These are phyloP conservation scores for Heterocephalus glaber DNA, from an alignment of 2,113 vertebrate species.

Conservation along the genomic window DNA sequence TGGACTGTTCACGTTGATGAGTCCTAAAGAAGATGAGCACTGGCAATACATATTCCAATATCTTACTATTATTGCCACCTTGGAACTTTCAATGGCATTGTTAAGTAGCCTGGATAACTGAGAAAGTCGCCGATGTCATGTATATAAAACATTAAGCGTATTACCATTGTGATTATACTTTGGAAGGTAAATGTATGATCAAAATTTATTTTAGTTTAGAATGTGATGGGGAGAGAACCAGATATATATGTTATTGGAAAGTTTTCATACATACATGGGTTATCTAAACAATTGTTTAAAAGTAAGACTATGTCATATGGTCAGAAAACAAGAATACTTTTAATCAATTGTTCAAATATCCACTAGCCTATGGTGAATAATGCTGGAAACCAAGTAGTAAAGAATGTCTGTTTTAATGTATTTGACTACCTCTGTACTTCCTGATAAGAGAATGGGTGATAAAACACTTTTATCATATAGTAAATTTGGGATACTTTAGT, in stretches of 20 bases:
- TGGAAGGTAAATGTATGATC: neutral
- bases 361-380: neutral
- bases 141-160: neutral
- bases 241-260: neutral
- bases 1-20: no score
- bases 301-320: neutral
- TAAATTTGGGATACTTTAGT: slow-evolving; percentile 49
- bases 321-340: neutral
- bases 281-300: neutral
- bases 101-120: neutral
- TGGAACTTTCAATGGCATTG: neutral
- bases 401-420: neutral
- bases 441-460: neutral
- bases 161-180: neutral
- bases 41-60: neutral
- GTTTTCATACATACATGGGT: neutral
- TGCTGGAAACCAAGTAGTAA: slow-evolving; percentile 2
- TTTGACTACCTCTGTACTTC: slow-evolving; percentile 25
- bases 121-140: neutral
- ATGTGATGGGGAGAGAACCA: neutral
- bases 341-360: neutral
- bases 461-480: slow-evolving; percentile 49
- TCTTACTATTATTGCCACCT: neutral
- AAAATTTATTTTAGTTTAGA: neutral
- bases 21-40: neutral